Evolutionary conservation across 2,113 vertebrate genomes (phyloP).

Genomic region (Scalopus aquaticus): DNA sequence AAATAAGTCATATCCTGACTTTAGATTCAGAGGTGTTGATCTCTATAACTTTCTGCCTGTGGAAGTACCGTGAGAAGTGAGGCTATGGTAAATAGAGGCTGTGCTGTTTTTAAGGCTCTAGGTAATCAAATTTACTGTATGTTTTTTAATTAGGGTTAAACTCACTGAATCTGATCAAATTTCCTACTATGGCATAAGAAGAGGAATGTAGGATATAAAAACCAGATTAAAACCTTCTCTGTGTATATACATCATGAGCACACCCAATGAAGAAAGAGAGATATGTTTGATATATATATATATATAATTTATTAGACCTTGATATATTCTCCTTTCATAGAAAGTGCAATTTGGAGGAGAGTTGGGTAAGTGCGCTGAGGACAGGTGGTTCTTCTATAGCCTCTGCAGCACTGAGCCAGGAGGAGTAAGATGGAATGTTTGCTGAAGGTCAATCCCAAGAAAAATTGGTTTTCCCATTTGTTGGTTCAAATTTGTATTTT

Average conservation of each 20-base stretch:
- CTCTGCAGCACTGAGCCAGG: neutral
- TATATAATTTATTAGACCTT: slow-evolving; percentile 64
- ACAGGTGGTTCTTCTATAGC: neutral
- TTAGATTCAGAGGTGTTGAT: neutral
- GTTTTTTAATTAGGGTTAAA: neutral
- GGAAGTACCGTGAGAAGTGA: neutral
- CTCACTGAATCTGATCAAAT: neutral
- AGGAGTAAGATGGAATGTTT: neutral
- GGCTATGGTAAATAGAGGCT: neutral
- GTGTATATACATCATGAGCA: neutral
- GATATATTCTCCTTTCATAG: neutral
- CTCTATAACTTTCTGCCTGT: neutral
- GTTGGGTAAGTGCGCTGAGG: neutral
- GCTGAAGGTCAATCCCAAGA: neutral
- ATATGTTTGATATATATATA: slow-evolving; percentile 6
- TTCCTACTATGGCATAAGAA: neutral
- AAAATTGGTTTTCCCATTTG: neutral
- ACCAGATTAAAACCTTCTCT: neutral
- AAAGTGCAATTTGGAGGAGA: neutral
- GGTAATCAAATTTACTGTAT: neutral
- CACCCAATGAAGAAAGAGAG: slow-evolving; percentile 18
- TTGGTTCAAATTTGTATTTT: slow-evolving; percentile 2
- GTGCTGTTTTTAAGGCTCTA: neutral
- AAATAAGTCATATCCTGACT: neutral
- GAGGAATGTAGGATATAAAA: neutral